Percentiles rank a stretch among this genome's conserved stretches.
Evolutionary conservation across 1,140 invertebrate species (phyloP).

Genomic region (Drosophila eugracilis): DNA sequence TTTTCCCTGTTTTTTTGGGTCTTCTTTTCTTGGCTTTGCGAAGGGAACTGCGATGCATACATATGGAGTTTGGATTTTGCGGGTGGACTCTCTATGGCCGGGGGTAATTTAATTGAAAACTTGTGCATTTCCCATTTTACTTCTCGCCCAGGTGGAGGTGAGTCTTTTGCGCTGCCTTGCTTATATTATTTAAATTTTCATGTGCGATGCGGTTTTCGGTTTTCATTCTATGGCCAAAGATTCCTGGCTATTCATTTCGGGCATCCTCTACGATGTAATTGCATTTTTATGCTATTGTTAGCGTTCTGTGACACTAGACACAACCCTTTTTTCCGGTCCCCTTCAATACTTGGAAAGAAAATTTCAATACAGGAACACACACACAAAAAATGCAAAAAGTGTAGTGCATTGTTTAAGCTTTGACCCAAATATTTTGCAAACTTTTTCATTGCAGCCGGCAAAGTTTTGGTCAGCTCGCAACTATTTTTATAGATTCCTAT

Average conservation of each 20-base stretch:
- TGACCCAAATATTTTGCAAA: slow-evolving; percentile 70
- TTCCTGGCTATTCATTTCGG: slow-evolving; percentile 59
- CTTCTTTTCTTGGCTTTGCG: slow-evolving; percentile 26
- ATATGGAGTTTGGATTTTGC: slow-evolving; percentile 39
- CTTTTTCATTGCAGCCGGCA: slow-evolving; percentile 40
- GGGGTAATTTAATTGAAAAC: slow-evolving; percentile 80
- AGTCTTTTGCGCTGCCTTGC: slow-evolving; percentile 16
- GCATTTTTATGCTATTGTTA: slow-evolving; percentile 77
- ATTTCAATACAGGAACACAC: slow-evolving; percentile 28
- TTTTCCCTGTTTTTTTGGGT: slow-evolving; percentile 6
- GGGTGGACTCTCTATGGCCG: slow-evolving; percentile 20
- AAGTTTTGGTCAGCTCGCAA: slow-evolving; percentile 35
- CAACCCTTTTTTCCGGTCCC: background rate
- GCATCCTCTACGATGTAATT: slow-evolving; percentile 54
- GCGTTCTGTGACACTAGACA: slow-evolving; percentile 36
- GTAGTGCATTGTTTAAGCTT: slow-evolving; percentile 65
- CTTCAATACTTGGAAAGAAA: slow-evolving; percentile 35
- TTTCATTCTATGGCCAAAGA: slow-evolving; percentile 55
- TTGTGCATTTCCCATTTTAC: slow-evolving; percentile 74
- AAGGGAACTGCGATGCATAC: slow-evolving; percentile 21
- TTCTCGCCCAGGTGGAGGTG: slow-evolving; percentile 30
- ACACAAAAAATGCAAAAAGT: slow-evolving; percentile 25
- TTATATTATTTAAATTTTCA: slow-evolving; percentile 77
- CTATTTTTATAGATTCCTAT: slow-evolving; percentile 27
- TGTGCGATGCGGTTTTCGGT: slow-evolving; percentile 66